A percentile compares a stretch with the other conserved stretches of the same genome.
Conservation (phyloP, 1,140 invertebrate genomes). For the Zaprionus nigranus region DNA sequence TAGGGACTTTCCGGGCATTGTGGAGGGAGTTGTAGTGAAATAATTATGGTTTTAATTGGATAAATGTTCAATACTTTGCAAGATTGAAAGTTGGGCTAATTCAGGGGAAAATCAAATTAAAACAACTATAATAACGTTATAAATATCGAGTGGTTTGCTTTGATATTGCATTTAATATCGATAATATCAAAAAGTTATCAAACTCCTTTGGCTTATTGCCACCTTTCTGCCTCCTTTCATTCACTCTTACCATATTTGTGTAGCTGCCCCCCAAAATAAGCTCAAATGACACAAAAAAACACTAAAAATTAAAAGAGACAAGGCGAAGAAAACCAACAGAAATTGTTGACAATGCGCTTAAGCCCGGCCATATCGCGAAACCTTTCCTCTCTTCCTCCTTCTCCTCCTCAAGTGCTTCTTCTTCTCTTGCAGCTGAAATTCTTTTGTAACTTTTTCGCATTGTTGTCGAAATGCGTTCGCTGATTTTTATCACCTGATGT, state of each 20-base stretch:
- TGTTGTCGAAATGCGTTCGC: conserved; percentile 50
- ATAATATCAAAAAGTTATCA: neutral
- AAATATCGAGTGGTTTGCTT: no score
- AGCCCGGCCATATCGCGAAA: conserved; percentile 14
- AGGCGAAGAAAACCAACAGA: conserved; percentile 6
- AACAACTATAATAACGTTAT: no score
- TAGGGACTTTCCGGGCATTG: no score
- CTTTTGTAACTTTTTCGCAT: conserved; percentile 26
- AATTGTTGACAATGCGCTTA: conserved; percentile 42
- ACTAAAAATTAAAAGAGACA: neutral
- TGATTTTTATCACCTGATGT: conserved; percentile 68
- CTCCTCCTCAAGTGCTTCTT: neutral
- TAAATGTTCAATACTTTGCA: no score
- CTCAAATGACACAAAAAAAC: conserved; percentile 9
- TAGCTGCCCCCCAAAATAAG: neutral
- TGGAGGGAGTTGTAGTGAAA: no score
- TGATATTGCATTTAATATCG: neutral
- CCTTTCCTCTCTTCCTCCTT: neutral
- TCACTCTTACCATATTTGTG: conserved; percentile 12
- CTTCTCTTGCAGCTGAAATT: conserved; percentile 33
- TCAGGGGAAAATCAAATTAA: no score
- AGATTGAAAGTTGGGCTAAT: no score
- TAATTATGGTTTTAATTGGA: no score
- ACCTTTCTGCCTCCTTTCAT: neutral
- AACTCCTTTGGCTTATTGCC: neutral